Base-by-base conservation (phyloP, 2,797 vertebrate species). In the Sebastolobus alascanus region DNA sequence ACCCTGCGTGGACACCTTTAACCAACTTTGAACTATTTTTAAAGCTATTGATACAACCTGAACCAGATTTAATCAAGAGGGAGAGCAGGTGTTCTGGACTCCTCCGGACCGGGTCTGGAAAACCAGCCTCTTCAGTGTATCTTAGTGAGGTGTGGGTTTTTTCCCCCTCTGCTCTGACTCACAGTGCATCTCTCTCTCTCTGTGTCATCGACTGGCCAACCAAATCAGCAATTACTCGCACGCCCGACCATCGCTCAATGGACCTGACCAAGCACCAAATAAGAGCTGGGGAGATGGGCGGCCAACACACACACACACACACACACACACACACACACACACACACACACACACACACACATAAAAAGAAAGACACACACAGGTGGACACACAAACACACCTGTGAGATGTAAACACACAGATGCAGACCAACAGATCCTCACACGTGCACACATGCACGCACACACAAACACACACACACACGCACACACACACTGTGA, bases 201-300 rank as follows among this genome's bases (percentile, higher is more conserved):
- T 92, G 70, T 83, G 85, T 94, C 94, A 94, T 93, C 93, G 94
- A 91, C 92, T 89, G 94, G 89, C 90, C 89, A 93, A 95, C 93
- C 82, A 96, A 97, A 96, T 94, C 87, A 94, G 92, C 91, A 93
- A 94, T 96, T 93, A 95, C 94, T 93, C 91, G 95, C 95, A 94
- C 89, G 91, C 94, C 94, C 87, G 89, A 87, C 93, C 83, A 90
- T 93, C 93, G 86, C 94, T 92, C 94, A 94, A 94, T 93, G 92
- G 94, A 94, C 90, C 95, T 95, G 94, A 90, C 93, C 87, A 85
- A 94, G 94, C 94, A 93, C 94, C 95, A 95, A 93, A 95, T 95
- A 94, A 94, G 92, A 93, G 92, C 90, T 75, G 78, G 86, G 54
- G 71, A 90, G 87, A 82, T 76, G 82, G 78, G 8, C 16, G 11